phyloP scores from a whole-genome alignment of 2,888 invertebrate genomes.

The Drosophila mimetica region DNA sequence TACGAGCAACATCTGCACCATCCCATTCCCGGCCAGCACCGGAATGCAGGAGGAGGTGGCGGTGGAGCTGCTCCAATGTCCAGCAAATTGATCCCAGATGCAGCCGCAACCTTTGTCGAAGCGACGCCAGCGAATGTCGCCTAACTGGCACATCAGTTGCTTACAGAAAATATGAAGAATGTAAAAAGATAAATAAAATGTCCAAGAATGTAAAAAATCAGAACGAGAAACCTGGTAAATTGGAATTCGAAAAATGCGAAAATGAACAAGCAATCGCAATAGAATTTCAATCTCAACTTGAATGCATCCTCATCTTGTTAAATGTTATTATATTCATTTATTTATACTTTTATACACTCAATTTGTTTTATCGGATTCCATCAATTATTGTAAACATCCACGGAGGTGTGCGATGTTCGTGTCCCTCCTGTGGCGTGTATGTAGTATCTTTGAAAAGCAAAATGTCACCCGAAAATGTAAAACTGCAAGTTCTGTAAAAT shows the following conservation, averaged over 20 bases:
- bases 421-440: slow-evolving; percentile 32
- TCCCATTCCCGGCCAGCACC: neutral
- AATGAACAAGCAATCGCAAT: slow-evolving; percentile 2
- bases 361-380: slow-evolving; percentile 7
- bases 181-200: neutral
- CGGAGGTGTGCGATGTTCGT: slow-evolving; percentile 15
- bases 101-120: neutral
- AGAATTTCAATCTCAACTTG: slow-evolving; percentile 4
- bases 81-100: neutral
- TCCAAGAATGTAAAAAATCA: slow-evolving; percentile 4
- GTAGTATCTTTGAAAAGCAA: slow-evolving; percentile 11
- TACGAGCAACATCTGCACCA: slow-evolving; percentile 3
- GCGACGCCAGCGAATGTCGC: slow-evolving; percentile 7
- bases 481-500: slow-evolving; percentile 15
- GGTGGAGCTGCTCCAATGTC: neutral
- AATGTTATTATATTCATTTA: slow-evolving; percentile 10
- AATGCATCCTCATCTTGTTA: slow-evolving; percentile 14
- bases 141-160: slow-evolving; percentile 3
- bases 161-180: neutral
- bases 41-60: neutral
- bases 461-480: slow-evolving; percentile 36
- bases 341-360: neutral
- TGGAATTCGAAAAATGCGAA: slow-evolving; percentile 32
- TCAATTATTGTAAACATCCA: slow-evolving; percentile 39
- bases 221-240: slow-evolving; percentile 47